Conservation (phyloP, 2,888 invertebrate genomes). For the Eristalinus sepulchralis region DNA sequence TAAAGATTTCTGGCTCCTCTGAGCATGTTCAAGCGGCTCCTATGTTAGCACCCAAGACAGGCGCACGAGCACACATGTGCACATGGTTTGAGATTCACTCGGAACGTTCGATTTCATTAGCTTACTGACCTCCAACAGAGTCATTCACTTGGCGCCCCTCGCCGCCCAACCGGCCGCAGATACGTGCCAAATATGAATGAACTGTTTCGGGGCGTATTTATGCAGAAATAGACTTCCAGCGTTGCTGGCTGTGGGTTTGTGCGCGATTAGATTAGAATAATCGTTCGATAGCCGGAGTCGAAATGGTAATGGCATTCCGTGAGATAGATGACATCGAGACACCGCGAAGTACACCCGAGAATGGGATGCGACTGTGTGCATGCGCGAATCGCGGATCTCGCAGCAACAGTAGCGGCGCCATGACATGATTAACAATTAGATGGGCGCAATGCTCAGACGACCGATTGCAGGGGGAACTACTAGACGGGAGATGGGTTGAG, state of each 20-base stretch:
- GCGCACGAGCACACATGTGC: neutral
- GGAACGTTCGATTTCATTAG: constrained; percentile 7
- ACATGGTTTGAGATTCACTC: neutral
- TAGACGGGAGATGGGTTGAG: neutral
- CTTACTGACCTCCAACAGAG: constrained; percentile 48
- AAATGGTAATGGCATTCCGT: neutral
- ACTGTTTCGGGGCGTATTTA: neutral
- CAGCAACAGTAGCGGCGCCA: neutral
- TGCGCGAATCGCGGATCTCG: neutral
- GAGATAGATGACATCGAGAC: neutral
- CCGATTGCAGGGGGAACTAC: neutral
- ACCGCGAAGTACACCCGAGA: neutral
- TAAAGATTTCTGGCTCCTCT: neutral
- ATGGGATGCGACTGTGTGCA: neutral
- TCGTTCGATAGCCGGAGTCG: constrained; percentile 5
- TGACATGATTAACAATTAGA: neutral
- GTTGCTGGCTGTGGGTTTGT: neutral
- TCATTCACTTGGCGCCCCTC: constrained; percentile 33
- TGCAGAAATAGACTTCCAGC: constrained; percentile 27
- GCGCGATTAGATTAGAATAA: constrained; percentile 15
- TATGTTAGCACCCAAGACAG: neutral
- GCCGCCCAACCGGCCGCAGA: neutral
- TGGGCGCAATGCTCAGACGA: neutral
- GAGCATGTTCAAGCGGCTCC: constrained; percentile 10
- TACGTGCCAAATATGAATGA: constrained; percentile 32